Evolutionary conservation across 2,113 vertebrate species (phyloP).

Genomic region (Columbina picui): DNA sequence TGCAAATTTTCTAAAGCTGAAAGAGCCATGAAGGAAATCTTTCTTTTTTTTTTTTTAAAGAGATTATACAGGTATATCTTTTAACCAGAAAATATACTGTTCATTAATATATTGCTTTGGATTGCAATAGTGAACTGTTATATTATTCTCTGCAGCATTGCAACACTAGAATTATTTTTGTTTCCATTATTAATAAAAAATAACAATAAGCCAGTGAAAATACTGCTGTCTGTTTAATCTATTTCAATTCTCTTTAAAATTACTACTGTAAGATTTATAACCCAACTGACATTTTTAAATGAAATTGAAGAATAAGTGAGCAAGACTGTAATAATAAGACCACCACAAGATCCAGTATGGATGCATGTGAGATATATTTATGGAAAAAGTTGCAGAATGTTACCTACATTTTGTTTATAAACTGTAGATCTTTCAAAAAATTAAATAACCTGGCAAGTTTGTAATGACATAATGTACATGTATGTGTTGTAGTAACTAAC

Average conservation of each 20-base stretch:
- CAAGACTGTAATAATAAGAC: accelerated
- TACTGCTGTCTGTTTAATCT: not conserved
- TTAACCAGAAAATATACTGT: not conserved
- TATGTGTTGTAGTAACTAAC: not conserved
- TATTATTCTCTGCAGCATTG: slow-evolving; percentile 12
- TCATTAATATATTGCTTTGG: not conserved
- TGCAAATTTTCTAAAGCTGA: not conserved
- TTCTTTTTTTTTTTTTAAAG: not conserved
- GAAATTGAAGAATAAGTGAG: not conserved
- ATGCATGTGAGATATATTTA: not conserved
- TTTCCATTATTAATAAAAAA: not conserved
- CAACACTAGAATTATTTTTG: not conserved
- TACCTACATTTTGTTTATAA: not conserved
- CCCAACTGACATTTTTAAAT: not conserved
- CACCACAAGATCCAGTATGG: not conserved
- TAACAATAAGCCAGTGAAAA: not conserved
- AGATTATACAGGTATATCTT: not conserved
- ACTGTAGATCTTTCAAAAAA: not conserved
- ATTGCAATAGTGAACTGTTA: not conserved
- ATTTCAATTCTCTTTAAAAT: not conserved
- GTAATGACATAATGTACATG: accelerated
- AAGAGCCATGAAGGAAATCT: not conserved
- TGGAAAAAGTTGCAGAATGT: not conserved
- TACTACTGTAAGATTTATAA: not conserved
- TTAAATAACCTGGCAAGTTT: not conserved